A percentile compares a stretch with the other conserved stretches of the same genome.
Evolutionary conservation across 1,140 invertebrate species (phyloP).

Genomic region (Dendroctonus ponderosae): DNA sequence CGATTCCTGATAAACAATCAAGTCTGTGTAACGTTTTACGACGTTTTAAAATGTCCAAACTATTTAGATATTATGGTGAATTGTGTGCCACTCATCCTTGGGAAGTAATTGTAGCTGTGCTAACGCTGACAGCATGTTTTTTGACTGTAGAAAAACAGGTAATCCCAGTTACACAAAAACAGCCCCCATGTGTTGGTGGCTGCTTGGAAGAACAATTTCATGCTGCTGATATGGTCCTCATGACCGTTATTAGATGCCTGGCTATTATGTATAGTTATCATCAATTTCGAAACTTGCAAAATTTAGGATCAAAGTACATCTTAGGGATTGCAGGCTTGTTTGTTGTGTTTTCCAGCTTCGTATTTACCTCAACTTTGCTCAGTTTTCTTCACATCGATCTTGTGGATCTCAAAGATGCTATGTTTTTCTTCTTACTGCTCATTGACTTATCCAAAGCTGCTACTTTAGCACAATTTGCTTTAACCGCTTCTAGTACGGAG

Average conservation of each 20-base stretch:
- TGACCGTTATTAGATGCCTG: slow-evolving; percentile 87
- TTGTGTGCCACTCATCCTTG: slow-evolving; percentile 91
- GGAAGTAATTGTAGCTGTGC: slow-evolving; percentile 88
- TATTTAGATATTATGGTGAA: slow-evolving; percentile 83
- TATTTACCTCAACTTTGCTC: slow-evolving; percentile 40
- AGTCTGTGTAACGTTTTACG: no score
- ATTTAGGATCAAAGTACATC: slow-evolving; percentile 89
- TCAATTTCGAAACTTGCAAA: slow-evolving; percentile 87
- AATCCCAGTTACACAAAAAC: slow-evolving; percentile 41
- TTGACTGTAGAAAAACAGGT: slow-evolving; percentile 70
- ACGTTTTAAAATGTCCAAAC: slow-evolving; percentile 4
- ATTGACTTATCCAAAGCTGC: slow-evolving; percentile 75
- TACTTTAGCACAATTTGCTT: slow-evolving; percentile 67
- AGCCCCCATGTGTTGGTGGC: slow-evolving; percentile 47
- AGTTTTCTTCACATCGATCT: slow-evolving; percentile 40
- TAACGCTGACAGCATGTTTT: slow-evolving; percentile 83
- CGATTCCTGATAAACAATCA: no score
- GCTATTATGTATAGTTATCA: slow-evolving; percentile 91
- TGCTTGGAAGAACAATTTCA: slow-evolving; percentile 67
- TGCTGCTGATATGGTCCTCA: slow-evolving; percentile 81
- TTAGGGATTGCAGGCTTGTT: slow-evolving; percentile 84
- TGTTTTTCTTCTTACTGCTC: slow-evolving; percentile 53
- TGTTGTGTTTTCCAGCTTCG: slow-evolving; percentile 76
- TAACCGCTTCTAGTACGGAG: slow-evolving; percentile 62
- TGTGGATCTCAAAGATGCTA: slow-evolving; percentile 40